Base-by-base conservation (phyloP, 2,888 invertebrate genomes). In the Tanytarsus gracilentus region DNA sequence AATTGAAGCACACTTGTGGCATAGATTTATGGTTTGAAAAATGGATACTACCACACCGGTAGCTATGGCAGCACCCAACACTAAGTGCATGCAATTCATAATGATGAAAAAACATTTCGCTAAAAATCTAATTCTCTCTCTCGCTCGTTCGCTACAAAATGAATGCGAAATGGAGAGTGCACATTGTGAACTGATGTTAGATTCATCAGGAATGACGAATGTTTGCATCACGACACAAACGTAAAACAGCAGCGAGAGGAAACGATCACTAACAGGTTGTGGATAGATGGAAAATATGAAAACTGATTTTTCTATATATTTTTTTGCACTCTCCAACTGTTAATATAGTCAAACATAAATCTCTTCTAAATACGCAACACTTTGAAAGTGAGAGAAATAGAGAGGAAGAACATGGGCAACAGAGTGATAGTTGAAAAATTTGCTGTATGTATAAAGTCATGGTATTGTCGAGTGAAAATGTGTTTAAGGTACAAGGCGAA, bases 241-340 rank as follows among this genome's bases (percentile, higher is more conserved):
- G 36, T 5, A 36, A 16, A 36, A 36, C 36, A 36, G 36, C 36
- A 36, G 36, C 50, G 50, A 18, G 25, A 49, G 21, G 25, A 49
- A 26, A 25, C 21, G 39, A 39, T 55, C 26, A 39, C 55, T 25
- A 55, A 55, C 55, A 55, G 55, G 55, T 55, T 55, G 55, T 25
- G 36, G 39, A 55, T 33, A 33, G 27, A 21, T 9, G 33, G 27
- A n/a, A 26, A 26, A 49, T 55, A 55, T 55, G 25, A 39, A 55
- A 55, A 55, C 25, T 33, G 14, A 55, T 55, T 52, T 52, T 55
- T 39, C 36, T n/a, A 18, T 21, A 48, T 29, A n/a, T n/a, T n/a
- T n/a, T n/a, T n/a, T n/a, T 23, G 21, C 21, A 18, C 21, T 44
- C 40, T 4, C 18, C 18, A 8, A 44, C 21, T 16, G 14, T 18